A percentile compares a stretch with the other conserved stretches of the same genome.
Evolutionary conservation across 2,113 vertebrate species (phyloP).

Genomic region (Nothoprocta pentlandii): DNA sequence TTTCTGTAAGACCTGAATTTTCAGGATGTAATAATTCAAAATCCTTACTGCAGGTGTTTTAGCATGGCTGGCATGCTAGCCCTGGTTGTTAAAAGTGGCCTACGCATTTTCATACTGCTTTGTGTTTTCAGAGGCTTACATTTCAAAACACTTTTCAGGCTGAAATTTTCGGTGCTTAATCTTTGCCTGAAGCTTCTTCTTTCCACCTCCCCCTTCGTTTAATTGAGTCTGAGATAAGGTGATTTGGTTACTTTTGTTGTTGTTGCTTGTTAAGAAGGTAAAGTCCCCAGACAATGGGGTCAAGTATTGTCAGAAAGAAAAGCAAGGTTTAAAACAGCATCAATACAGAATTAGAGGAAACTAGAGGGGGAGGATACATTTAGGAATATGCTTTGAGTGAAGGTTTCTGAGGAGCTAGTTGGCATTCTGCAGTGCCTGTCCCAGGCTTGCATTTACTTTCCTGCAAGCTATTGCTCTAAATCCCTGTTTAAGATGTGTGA

Average conservation of each 20-base stretch:
- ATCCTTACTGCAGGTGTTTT: background rate
- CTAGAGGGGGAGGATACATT: background rate
- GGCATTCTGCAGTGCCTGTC: background rate
- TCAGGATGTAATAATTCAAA: background rate
- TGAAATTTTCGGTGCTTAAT: conserved; percentile 69
- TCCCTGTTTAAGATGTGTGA: background rate
- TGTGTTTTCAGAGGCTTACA: conserved; percentile 57
- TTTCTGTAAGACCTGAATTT: background rate
- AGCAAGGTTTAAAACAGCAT: background rate
- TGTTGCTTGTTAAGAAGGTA: background rate
- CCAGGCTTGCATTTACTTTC: background rate
- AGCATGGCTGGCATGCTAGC: background rate
- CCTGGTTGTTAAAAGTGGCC: background rate
- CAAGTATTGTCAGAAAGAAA: background rate
- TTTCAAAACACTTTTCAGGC: conserved; percentile 59
- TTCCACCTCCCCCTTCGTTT: conserved; percentile 45
- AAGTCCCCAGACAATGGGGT: background rate
- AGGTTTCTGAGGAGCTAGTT: background rate
- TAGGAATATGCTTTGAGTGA: background rate
- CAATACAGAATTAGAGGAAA: background rate
- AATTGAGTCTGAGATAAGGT: conserved; percentile 53
- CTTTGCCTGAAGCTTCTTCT: conserved; percentile 63
- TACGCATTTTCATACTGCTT: conserved; percentile 48
- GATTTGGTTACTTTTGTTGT: background rate
- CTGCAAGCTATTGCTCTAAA: background rate